Evolutionary conservation across 2,113 vertebrate genomes (phyloP).

Genomic region (Sander vitreus): DNA sequence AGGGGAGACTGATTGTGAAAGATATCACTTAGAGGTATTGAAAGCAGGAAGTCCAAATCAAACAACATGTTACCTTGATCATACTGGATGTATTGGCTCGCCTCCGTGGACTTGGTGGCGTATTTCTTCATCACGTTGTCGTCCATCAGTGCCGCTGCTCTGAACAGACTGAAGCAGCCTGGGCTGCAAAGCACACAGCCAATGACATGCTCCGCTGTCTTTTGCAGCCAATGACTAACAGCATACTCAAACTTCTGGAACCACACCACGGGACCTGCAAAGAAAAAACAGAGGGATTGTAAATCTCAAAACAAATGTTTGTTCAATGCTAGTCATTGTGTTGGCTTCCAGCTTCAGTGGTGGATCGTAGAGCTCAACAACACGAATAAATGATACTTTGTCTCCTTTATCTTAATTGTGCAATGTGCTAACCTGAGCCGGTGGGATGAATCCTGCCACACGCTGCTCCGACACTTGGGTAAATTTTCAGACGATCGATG

Average conservation of each 20-base stretch:
- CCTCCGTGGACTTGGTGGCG: slow-evolving; percentile 74
- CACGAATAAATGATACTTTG: too few relatives aligned
- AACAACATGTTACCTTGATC: slow-evolving; percentile 73
- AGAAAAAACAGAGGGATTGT: not conserved
- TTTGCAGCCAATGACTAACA: slow-evolving; percentile 85
- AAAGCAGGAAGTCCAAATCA: not conserved
- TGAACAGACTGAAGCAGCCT: slow-evolving; percentile 85
- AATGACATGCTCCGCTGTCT: slow-evolving; percentile 82
- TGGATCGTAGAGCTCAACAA: not conserved
- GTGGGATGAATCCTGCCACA: slow-evolving; percentile 86
- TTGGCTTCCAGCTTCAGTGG: not conserved
- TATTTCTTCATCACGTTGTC: slow-evolving; percentile 84
- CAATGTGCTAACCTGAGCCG: slow-evolving; percentile 74
- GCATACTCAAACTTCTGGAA: slow-evolving; percentile 88
- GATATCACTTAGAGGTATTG: not conserved
- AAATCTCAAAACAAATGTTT: not conserved
- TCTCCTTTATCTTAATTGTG: not conserved
- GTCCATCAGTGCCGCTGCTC: slow-evolving; percentile 82
- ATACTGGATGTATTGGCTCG: slow-evolving; percentile 77
- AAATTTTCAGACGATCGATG: slow-evolving; percentile 80
- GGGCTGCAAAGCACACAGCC: slow-evolving; percentile 85
- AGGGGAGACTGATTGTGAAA: not conserved
- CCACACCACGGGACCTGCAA: slow-evolving; percentile 83
- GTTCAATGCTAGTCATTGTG: not conserved
- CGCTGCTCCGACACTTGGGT: slow-evolving; percentile 81